Evolutionary conservation across 2,797 vertebrate species (phyloP).

Genomic region (Dicrostonyx torquatus): DNA sequence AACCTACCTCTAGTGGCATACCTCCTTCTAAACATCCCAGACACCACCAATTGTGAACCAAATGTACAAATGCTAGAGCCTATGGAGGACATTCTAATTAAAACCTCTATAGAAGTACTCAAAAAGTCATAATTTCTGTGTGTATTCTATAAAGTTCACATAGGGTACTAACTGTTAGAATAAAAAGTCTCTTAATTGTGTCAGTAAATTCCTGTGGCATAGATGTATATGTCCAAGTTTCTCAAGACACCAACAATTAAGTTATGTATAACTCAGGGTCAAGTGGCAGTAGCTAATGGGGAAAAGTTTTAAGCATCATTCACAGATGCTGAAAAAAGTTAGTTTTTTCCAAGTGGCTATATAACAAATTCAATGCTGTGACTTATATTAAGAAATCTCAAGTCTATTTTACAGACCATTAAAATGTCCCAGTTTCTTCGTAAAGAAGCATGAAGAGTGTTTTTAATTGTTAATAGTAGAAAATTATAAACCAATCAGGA

Average conservation of each 20-base stretch:
- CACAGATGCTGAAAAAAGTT: background rate
- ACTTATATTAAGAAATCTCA: background rate
- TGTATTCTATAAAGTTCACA: background rate
- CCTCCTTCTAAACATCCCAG: background rate
- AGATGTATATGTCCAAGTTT: background rate
- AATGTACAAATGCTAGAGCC: background rate
- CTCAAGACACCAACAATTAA: background rate
- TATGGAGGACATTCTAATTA: background rate
- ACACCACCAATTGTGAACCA: background rate
- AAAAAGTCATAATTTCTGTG: background rate
- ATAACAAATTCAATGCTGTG: background rate
- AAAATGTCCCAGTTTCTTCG: background rate
- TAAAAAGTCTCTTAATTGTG: background rate
- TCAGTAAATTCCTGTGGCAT: background rate
- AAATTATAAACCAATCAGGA: background rate
- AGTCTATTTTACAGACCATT: background rate
- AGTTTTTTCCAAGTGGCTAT: background rate
- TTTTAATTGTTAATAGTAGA: background rate
- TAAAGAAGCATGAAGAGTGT: background rate
- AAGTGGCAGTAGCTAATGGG: background rate
- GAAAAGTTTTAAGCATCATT: background rate
- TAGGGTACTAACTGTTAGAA: conserved; percentile 12
- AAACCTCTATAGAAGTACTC: background rate
- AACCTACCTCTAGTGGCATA: background rate
- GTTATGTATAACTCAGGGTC: background rate